Evolutionary conservation across 2,888 invertebrate species (phyloP).

Genomic region (Eustalomyia histrio): DNA sequence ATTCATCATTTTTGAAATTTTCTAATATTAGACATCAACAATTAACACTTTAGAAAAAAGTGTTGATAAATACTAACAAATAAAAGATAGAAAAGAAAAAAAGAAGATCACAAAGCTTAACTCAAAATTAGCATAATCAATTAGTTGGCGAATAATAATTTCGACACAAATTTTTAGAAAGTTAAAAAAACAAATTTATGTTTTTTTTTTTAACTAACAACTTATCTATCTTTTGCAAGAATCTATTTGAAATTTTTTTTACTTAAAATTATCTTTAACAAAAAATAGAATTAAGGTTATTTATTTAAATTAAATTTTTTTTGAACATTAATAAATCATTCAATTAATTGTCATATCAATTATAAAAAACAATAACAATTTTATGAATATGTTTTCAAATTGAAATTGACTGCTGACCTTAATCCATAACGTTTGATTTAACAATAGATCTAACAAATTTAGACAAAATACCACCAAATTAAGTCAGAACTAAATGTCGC

Average conservation of each 20-base stretch:
- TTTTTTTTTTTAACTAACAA: not conserved
- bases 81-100: not conserved
- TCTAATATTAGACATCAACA: not conserved
- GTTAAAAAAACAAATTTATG: not conserved
- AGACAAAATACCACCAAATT: conserved; percentile 51
- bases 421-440: conserved; percentile 51
- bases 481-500: conserved; percentile 49
- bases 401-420: conserved; percentile 53
- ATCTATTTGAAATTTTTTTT: not conserved
- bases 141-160: not conserved
- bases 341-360: conserved; percentile 31
- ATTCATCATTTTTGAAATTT: not conserved
- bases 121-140: not conserved
- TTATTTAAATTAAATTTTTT: not conserved
- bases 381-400: conserved; percentile 18
- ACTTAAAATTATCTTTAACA: not conserved
- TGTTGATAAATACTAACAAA: not conserved
- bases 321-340: conserved; percentile 20
- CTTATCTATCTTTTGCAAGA: not conserved
- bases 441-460: conserved; percentile 52
- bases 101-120: not conserved
- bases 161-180: not conserved
- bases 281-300: not conserved
- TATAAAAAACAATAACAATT: not conserved
- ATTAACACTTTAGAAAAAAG: conserved; percentile 11